Conservation (phyloP, 2,888 invertebrate species). For the Lucinisca nassula region DNA sequence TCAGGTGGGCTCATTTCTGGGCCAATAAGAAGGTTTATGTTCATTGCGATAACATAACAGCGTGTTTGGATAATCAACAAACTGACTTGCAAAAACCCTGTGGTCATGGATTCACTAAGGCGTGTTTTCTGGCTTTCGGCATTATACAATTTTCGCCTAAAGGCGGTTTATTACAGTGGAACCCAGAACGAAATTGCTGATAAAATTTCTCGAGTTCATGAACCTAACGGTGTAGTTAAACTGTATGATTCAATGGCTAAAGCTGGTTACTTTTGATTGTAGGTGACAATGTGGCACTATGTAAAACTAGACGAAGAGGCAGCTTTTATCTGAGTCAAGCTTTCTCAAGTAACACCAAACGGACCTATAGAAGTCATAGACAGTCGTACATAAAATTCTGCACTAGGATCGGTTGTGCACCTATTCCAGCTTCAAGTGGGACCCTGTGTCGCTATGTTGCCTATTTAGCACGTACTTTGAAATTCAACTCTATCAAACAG, state of each 20-base stretch:
- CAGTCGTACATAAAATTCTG: background rate
- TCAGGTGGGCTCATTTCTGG: background rate
- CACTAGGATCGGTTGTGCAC: background rate
- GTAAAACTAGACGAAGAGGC: background rate
- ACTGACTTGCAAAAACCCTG: background rate
- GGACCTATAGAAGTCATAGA: background rate
- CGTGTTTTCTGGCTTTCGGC: background rate
- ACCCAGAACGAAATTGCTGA: background rate
- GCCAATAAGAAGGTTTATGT: background rate
- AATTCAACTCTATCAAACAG: background rate
- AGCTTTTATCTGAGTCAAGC: background rate
- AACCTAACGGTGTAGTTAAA: background rate
- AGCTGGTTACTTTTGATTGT: background rate
- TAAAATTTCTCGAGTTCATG: background rate
- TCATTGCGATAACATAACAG: background rate
- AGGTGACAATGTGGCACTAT: background rate
- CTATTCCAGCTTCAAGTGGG: background rate
- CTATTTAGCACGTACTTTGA: background rate
- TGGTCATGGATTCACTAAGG: background rate
- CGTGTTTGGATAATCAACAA: background rate
- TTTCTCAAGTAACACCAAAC: background rate
- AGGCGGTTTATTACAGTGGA: background rate
- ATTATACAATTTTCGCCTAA: background rate
- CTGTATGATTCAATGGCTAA: background rate
- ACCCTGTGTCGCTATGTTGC: background rate